Conservation (phyloP, 2,888 invertebrate species). For the Deladenus siricidicola region DNA sequence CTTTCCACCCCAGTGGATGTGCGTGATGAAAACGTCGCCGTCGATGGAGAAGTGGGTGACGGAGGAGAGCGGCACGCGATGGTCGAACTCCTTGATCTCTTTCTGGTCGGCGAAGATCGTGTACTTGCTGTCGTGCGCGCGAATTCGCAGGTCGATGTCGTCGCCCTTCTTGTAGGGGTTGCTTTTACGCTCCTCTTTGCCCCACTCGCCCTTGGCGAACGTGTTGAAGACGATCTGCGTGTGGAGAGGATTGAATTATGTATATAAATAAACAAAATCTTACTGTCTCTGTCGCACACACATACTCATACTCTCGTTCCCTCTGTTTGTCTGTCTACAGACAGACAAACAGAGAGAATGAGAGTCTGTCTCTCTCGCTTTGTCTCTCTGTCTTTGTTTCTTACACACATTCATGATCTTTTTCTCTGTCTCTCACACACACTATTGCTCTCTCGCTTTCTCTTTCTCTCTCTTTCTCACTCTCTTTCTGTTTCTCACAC, state of each 20-base stretch:
- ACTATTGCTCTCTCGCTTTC: background rate
- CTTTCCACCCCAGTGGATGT: constrained; percentile 53
- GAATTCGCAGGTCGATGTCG: constrained; percentile 50
- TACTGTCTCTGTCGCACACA: too few species aligned
- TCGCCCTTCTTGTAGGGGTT: constrained; percentile 52
- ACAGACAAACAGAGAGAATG: too few species aligned
- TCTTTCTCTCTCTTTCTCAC: too few species aligned
- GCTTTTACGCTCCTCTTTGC: constrained; percentile 52
- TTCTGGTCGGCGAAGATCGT: constrained; percentile 50
- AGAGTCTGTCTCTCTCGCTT: too few species aligned
- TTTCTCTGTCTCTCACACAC: background rate
- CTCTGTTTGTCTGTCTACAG: too few species aligned
- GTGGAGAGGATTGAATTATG: too few species aligned
- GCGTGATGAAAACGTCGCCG: constrained; percentile 47
- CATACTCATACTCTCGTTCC: too few species aligned
- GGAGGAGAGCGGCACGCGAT: constrained; percentile 45
- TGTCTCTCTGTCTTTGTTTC: too few species aligned
- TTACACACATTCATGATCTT: background rate
- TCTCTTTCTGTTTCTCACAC: too few species aligned
- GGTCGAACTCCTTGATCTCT: constrained; percentile 52
- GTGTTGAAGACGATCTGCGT: constrained; percentile 49
- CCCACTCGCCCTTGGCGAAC: constrained; percentile 53
- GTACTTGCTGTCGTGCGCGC: constrained; percentile 52
- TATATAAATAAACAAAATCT: too few species aligned
- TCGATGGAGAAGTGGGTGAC: constrained; percentile 52